Evolutionary conservation across 2,888 invertebrate species (phyloP).

Genomic region (Mystacides longicornis): DNA sequence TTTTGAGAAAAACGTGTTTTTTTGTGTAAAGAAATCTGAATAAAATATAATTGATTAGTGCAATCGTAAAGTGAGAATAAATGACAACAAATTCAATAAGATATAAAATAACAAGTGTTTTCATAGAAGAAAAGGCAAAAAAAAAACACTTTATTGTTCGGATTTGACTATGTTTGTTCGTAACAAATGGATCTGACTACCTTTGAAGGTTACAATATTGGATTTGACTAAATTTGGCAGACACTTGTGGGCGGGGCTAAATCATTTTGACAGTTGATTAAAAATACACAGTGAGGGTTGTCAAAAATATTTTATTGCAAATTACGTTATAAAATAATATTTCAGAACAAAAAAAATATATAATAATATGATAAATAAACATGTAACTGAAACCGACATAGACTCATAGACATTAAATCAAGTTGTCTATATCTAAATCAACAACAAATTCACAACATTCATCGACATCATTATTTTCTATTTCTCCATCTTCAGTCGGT

Average conservation of each 20-base stretch:
- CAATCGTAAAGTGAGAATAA: not conserved
- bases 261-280: not conserved
- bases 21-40: not conserved
- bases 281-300: not conserved
- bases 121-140: not conserved
- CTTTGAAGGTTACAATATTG: not conserved
- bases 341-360: not conserved
- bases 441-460: not conserved
- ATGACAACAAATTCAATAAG: not conserved
- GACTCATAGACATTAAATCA: not conserved
- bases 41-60: not conserved
- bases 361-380: not conserved
- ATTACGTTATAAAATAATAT: not conserved
- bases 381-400: not conserved
- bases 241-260: not conserved
- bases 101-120: not conserved
- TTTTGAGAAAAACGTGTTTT: not conserved
- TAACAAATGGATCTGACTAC: not conserved
- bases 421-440: not conserved
- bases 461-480: not conserved
- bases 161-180: not conserved
- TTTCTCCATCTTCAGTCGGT: not conserved
- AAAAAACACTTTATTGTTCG: not conserved
- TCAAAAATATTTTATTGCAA: not conserved
- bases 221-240: not conserved